These are phyloP conservation scores for Turritopsis dohrnii DNA, from an alignment of 30 jellyfish, hydroid and myxozoan genomes.

Conservation along the genomic window DNA sequence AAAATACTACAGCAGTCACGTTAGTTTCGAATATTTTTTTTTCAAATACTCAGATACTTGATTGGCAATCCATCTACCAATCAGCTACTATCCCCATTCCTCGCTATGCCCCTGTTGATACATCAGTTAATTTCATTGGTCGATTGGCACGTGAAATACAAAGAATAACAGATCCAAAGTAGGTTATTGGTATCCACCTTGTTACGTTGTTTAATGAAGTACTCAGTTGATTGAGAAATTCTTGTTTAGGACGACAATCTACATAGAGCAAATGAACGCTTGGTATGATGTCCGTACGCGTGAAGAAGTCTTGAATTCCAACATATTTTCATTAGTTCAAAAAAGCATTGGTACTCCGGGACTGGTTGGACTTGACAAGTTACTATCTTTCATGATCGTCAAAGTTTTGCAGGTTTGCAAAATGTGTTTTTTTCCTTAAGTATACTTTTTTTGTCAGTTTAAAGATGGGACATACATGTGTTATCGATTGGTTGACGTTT, in stretches of 20 bases:
- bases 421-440: background rate
- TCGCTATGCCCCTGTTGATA: slow-evolving; percentile 81
- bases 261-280: slow-evolving; percentile 78
- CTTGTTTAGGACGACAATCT: slow-evolving; percentile 57
- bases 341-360: slow-evolving; percentile 96
- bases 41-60: slow-evolving; percentile 69
- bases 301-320: slow-evolving; percentile 81
- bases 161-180: slow-evolving; percentile 94
- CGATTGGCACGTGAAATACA: slow-evolving; percentile 86
- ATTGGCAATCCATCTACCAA: slow-evolving; percentile 95
- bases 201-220: too few species aligned
- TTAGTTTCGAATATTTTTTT: background rate
- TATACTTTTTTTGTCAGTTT: background rate
- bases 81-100: slow-evolving; percentile 96
- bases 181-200: too few species aligned
- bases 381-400: slow-evolving; percentile 85
- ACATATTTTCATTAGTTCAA: slow-evolving; percentile 68
- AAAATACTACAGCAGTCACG: background rate
- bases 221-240: too few species aligned
- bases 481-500: too few species aligned
- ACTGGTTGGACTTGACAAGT: slow-evolving; percentile 79
- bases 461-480: background rate
- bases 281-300: slow-evolving; percentile 93
- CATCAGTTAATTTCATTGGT: slow-evolving; percentile 87
- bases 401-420: slow-evolving; percentile 84